Conservation (phyloP, 2,797 vertebrate species). For the Anabas testudineus region DNA sequence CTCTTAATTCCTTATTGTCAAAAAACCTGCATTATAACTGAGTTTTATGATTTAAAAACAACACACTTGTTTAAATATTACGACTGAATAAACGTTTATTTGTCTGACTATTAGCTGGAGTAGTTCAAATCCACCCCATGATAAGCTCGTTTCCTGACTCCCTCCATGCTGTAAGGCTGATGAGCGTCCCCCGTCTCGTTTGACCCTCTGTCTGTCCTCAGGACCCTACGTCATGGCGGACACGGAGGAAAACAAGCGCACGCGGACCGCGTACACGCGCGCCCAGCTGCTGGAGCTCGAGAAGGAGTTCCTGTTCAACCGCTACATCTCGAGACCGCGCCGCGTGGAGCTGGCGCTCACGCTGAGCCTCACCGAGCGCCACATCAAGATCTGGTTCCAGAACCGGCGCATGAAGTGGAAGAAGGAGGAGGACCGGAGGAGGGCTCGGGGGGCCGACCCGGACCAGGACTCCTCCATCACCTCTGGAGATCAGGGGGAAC, state of each 20-base stretch:
- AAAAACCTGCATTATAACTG: no score
- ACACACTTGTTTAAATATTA: neutral
- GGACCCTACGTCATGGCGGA: conserved; percentile 90
- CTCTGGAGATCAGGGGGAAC: conserved; percentile 89
- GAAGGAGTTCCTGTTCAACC: conserved; percentile 98
- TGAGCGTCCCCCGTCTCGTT: neutral
- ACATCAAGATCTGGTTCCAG: conserved; percentile 99
- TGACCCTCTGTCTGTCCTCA: conserved; percentile 53
- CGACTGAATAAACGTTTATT: no score
- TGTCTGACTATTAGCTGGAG: no score
- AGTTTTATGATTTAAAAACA: neutral
- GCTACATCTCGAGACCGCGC: conserved; percentile 96
- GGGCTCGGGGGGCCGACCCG: conserved; percentile 81
- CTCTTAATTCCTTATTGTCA: no score
- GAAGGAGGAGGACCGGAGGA: conserved; percentile 96
- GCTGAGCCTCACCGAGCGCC: conserved; percentile 96
- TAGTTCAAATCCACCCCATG: no score
- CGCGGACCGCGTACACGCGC: conserved; percentile 95
- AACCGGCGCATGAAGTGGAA: conserved; percentile 99
- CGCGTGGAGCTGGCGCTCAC: conserved; percentile 96
- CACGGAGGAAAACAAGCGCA: conserved; percentile 95
- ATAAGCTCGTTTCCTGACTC: no score
- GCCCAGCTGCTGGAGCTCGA: conserved; percentile 97
- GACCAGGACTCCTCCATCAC: conserved; percentile 95
- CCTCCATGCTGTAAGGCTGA: no score